phyloP scores from a whole-genome alignment of 2,113 vertebrate species.

The Ondatra zibethicus region DNA sequence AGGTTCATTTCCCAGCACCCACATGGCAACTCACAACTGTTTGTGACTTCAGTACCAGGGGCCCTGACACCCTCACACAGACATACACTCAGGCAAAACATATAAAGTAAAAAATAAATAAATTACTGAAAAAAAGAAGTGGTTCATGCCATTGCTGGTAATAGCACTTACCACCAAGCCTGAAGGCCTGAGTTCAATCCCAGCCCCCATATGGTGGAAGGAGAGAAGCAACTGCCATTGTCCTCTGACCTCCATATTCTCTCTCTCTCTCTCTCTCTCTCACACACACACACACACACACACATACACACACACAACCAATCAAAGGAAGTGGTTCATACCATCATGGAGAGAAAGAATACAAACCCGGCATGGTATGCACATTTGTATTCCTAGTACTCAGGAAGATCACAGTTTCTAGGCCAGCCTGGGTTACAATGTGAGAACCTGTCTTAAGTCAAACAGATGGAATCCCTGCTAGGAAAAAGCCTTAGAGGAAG shows the following conservation, averaged over 20 bases:
- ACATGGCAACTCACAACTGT: no score
- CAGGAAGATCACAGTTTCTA: background rate
- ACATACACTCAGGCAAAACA: no score
- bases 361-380: background rate
- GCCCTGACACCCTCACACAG: no score
- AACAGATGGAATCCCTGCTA: background rate
- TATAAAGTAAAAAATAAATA: no score
- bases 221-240: background rate
- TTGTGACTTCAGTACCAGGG: no score
- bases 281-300: background rate
- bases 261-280: background rate
- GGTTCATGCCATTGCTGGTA: background rate
- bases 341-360: background rate
- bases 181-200: background rate
- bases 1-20: no score
- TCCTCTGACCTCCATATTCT: background rate
- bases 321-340: background rate
- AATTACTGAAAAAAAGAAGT: background rate
- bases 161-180: background rate
- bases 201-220: background rate
- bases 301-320: background rate
- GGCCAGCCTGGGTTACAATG: background rate
- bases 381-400: background rate
- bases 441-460: background rate
- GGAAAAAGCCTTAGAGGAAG: background rate